Evolutionary conservation across 2,113 vertebrate species (phyloP), one percentile per base, ranked within the genome.

Genomic region (Phasianus colchicus): DNA sequence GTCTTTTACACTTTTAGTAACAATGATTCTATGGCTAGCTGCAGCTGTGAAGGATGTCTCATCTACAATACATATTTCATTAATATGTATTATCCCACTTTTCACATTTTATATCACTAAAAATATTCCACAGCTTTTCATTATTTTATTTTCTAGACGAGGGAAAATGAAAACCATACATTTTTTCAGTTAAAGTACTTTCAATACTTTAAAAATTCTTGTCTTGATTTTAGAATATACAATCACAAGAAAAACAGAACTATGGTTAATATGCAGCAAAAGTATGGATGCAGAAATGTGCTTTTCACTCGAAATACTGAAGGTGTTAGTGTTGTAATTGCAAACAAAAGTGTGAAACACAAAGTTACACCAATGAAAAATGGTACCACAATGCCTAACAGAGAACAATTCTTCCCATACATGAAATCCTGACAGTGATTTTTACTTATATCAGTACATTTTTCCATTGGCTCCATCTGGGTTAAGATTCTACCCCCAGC

Each of bases 31-130:
- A 80, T 61, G 47, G 29, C 18, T 85, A 86, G 65, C 50, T 66
- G 67, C 61, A 72, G 63, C 86, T 95, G 11, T 77, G 38, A 92
- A 32, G 18, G 29, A 16, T 34, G 88, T 5, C 5, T 79, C 57
- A 72, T 38, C 66, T 82, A 32, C 45, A 87, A 24, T 47, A 71
- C 13, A 48, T 67, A 77, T 89, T 94, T 73, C 72, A 77, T 90
- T 85, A 94, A 83, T 87, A 90, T 67, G 88, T 90, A 80, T 72
- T 81, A 54, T 40, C 30, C 86, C 19, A 48, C 15, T 85, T 90
- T n/a, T 85, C 71, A 65, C 40, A 45, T 89, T 74, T n/a, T 77
- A 6, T 60, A 65, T 60, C 58, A 40, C 27, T 18, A 54, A 81
- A 83, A 71, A 63, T 34, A 72, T 50, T 76, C 19, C 30, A 65